Base-by-base conservation (phyloP, 2,888 invertebrate genomes). In the Thymelicus lineola region DNA sequence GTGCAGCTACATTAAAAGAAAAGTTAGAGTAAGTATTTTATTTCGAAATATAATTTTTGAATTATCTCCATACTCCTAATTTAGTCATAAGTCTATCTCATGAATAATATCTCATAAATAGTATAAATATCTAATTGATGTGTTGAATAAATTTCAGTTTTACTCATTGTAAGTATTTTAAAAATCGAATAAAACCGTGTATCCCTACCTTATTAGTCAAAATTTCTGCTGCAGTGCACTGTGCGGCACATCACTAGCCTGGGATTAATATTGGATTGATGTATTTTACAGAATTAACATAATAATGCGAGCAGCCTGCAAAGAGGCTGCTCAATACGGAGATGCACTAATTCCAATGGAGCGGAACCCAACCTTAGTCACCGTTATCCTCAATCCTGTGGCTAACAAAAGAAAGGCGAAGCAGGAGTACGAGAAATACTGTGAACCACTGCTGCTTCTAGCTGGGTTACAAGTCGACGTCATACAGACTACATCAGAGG, bases 371-470 rank as follows among this genome's bases (percentile, higher is more conserved):
- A 95, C 97, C 73, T 95, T 96, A 74, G 94, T 99, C 0, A 97
- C 98, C 0, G 97, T 99, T 0, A 96, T 99, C 79, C 91, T 99
- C 65, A 99, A 99, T 92, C 98, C 99, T 20, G 97, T 97, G 28
- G 97, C 98, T 0, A 97, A 97, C 79, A 97, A 96, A 83, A 96
- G 97, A 93, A 95, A 94, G 74, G 95, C 95, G 0, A 91, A 94
- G 70, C 90, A 94, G 59, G 94, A 96, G 78, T 99, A 97, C 92
- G 97, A 98, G 83, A 97, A 97, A 81, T 99, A 98, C 86, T 98
- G 98, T 80, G 98, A 98, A 71, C 99, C 99, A 0, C 92, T 99
- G 14, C 90, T 99, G n/a, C 96, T 99, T 89, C 93, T 99, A 71
- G 98, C 98, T 67, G 99, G 99, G 14, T 71, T 82, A n/a, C 80